Evolutionary conservation across 2,113 vertebrate genomes (phyloP).

Genomic region (Alexandromys fortis): DNA sequence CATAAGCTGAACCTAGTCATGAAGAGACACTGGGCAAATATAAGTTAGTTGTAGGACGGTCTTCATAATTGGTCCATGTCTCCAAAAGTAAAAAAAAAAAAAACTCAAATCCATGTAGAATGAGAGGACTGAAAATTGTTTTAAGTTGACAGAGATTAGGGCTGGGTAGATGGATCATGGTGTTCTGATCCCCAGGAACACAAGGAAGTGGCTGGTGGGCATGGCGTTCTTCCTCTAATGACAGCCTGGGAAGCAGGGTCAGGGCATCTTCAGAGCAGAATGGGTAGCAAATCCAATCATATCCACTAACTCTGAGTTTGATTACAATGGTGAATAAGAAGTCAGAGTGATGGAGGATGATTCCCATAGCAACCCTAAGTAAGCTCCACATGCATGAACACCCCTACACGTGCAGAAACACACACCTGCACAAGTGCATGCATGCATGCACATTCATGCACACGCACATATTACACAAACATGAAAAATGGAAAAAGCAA

Average conservation of each 20-base stretch:
- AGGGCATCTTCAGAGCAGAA: not conserved
- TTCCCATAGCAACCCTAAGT: not conserved
- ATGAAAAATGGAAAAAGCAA: not conserved
- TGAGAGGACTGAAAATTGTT: not conserved
- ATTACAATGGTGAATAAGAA: too few relatives aligned
- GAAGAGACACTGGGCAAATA: not conserved
- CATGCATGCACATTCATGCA: not conserved
- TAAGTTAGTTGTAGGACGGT: not conserved
- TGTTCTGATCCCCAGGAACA: not conserved
- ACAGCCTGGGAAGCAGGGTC: not conserved
- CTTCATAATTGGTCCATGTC: not conserved
- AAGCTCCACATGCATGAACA: too few relatives aligned
- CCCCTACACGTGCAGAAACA: not conserved
- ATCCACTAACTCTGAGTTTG: not conserved
- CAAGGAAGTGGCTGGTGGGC: not conserved
- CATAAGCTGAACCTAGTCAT: accelerated
- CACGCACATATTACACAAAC: not conserved
- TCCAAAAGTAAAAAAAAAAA: not conserved
- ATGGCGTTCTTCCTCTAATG: not conserved
- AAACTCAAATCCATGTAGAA: not conserved
- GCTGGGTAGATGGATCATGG: not conserved
- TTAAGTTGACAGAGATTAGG: not conserved
- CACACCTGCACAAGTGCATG: not conserved
- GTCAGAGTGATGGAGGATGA: too few relatives aligned
- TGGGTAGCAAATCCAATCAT: not conserved